Percentiles rank a stretch among this genome's conserved stretches.
Evolutionary conservation across 1,140 invertebrate species (phyloP).

Genomic region (Luehdorfia chinensis): DNA sequence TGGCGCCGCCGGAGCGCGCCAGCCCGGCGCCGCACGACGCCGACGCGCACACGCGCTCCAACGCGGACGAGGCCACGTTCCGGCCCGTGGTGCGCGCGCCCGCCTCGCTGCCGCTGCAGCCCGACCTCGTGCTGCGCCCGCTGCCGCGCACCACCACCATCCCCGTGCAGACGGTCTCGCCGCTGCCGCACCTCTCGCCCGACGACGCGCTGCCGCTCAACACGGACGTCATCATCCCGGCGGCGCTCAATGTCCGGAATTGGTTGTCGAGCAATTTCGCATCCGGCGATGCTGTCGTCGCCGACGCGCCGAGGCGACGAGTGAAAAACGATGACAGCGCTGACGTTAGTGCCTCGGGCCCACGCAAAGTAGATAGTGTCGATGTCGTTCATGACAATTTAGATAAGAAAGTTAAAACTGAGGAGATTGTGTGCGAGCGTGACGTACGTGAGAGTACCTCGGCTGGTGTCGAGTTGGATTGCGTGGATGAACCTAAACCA

Average conservation of each 20-base stretch:
- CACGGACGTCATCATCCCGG: slow-evolving; percentile 60
- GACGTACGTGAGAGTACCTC: slow-evolving; percentile 32
- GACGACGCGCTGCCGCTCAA: slow-evolving; percentile 37
- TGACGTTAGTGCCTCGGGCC: neutral
- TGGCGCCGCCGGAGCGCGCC: slow-evolving; percentile 42
- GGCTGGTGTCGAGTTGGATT: slow-evolving; percentile 31
- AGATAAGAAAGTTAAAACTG: slow-evolving; percentile 26
- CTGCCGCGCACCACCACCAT: slow-evolving; percentile 60
- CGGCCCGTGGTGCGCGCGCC: slow-evolving; percentile 77
- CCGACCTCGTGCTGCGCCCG: slow-evolving; percentile 34
- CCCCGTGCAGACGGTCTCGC: slow-evolving; percentile 47
- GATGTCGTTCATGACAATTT: slow-evolving; percentile 27
- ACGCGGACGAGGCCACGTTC: slow-evolving; percentile 81
- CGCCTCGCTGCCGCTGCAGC: slow-evolving; percentile 35
- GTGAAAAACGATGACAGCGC: neutral
- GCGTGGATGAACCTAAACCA: slow-evolving; percentile 35
- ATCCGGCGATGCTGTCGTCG: neutral
- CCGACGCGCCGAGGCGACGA: neutral
- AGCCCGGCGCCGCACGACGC: slow-evolving; percentile 75
- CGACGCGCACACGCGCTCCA: slow-evolving; percentile 77
- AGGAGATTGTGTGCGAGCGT: slow-evolving; percentile 24
- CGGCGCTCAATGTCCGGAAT: slow-evolving; percentile 27
- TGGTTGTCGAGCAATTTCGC: slow-evolving; percentile 14
- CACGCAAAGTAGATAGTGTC: slow-evolving; percentile 20
- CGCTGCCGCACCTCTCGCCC: slow-evolving; percentile 20